Base-by-base conservation (phyloP, 2,888 invertebrate species). In the Prenolepis imparis region DNA sequence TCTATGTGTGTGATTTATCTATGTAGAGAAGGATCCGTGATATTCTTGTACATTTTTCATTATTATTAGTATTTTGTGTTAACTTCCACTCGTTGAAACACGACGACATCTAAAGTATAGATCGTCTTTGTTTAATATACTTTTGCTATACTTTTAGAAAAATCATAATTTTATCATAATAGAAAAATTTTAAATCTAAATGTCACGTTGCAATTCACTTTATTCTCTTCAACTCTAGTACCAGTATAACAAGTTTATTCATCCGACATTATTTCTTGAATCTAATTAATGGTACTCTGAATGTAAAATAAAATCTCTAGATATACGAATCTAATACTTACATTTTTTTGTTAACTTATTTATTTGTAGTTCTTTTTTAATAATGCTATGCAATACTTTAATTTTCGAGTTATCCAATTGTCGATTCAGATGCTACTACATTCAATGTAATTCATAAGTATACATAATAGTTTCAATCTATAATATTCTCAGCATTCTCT, bases 1-100 rank as follows among this genome's bases (percentile, higher is more conserved):
- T 78, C 36, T 84, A 81, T 82, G 66, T 89, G 74, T 85, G 61
- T 83, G n/a, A n/a, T n/a, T n/a, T n/a, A n/a, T n/a, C n/a, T n/a
- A n/a, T 41, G 80, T 88, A 89, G 87, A 83, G 66, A 52, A 88
- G 41, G 59, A 86, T 84, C 85, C 85, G 88, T 86, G 90, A 89
- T 87, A 86, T 77, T 80, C 73, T 44, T 91, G 88, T 90, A 91
- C 80, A 91, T 90, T 90, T 75, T 84, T 87, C 85, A 86, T 90
- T 90, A 87, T 86, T 39, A 87, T 87, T 89, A 84, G 67, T 87
- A 84, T 90, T 89, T 77, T 86, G 84, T 89, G 86, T 89, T 87
- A 84, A 85, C 72, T 89, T 84, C 78, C 80, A 83, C 72, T 90
- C 52, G 59, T 73, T 77, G 83, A 83, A 82, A 70, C 44, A 77